Evolutionary conservation across 2,113 vertebrate genomes (phyloP).

Genomic region (Laticauda laticaudata): DNA sequence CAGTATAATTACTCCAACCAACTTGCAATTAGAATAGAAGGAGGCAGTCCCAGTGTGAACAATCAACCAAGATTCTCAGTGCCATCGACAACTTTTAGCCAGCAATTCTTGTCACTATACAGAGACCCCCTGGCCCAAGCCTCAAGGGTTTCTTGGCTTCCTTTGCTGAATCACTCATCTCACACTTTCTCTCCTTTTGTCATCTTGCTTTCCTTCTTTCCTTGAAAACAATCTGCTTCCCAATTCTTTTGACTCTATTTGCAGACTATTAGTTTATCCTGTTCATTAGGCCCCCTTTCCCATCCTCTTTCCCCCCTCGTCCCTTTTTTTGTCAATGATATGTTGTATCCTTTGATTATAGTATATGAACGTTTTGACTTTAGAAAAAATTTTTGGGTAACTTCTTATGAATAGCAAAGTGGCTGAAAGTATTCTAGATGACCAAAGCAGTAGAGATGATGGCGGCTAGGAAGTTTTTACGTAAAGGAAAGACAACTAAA

Average conservation of each 20-base stretch:
- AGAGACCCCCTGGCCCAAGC: not conserved
- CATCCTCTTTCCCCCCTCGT: not conserved
- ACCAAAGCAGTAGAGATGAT: conserved; percentile 7
- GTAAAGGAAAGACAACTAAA: not conserved
- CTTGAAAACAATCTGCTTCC: too few relatives aligned
- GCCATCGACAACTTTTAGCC: not conserved
- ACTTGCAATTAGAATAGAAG: not conserved
- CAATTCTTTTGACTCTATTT: not conserved
- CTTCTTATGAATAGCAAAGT: not conserved
- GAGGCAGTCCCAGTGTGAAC: too few relatives aligned
- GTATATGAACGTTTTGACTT: not conserved
- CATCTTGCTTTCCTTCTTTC: not conserved
- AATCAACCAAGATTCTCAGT: not conserved
- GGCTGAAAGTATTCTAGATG: conserved; percentile 16
- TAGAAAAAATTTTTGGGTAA: not conserved
- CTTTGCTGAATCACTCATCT: not conserved
- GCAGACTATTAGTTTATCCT: not conserved
- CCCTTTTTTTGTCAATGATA: too few relatives aligned
- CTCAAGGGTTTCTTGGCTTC: not conserved
- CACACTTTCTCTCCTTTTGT: not conserved
- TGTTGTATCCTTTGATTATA: not conserved
- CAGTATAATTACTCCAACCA: not conserved
- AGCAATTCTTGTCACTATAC: not conserved
- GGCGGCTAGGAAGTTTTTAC: not conserved
- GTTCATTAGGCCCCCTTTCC: not conserved